Evolutionary conservation across 1,140 invertebrate species (phyloP).

Genomic region (Homarus americanus): DNA sequence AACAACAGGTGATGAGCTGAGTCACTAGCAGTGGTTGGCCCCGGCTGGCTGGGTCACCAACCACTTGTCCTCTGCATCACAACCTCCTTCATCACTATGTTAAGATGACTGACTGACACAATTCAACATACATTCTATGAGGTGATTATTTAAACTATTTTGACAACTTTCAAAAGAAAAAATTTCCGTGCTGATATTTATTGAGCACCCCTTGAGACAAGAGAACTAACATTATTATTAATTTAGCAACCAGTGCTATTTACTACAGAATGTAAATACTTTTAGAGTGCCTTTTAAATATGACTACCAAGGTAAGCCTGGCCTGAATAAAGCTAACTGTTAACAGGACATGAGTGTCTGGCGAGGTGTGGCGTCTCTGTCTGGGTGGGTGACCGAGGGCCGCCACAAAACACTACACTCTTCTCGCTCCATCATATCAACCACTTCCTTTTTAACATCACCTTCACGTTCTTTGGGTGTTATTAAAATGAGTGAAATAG

Average conservation of each 20-base stretch:
- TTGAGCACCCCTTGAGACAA: not conserved
- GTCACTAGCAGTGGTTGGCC: no score
- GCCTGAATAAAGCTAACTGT: slow-evolving; percentile 30
- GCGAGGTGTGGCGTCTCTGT: slow-evolving; percentile 67
- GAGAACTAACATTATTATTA: not conserved
- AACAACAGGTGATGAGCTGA: no score
- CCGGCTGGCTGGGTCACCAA: no score
- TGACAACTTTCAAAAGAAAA: not conserved
- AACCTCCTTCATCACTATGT: no score
- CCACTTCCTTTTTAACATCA: not conserved
- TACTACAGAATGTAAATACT: not conserved
- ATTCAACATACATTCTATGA: no score
- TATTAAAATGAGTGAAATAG: not conserved
- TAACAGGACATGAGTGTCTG: slow-evolving; percentile 37
- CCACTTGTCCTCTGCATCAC: no score
- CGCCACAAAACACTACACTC: slow-evolving; percentile 31
- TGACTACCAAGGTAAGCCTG: not conserved
- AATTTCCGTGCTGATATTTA: not conserved
- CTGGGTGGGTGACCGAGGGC: slow-evolving; percentile 44
- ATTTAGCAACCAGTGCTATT: no score
- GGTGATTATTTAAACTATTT: not conserved
- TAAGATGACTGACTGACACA: no score
- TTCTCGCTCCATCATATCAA: not conserved
- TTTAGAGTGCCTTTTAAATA: not conserved
- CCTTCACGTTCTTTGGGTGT: not conserved